A percentile compares a stretch with the other conserved stretches of the same genome.
phyloP scores from a whole-genome alignment of 2,797 vertebrate species.

The Melanotaenia maccullochi region DNA sequence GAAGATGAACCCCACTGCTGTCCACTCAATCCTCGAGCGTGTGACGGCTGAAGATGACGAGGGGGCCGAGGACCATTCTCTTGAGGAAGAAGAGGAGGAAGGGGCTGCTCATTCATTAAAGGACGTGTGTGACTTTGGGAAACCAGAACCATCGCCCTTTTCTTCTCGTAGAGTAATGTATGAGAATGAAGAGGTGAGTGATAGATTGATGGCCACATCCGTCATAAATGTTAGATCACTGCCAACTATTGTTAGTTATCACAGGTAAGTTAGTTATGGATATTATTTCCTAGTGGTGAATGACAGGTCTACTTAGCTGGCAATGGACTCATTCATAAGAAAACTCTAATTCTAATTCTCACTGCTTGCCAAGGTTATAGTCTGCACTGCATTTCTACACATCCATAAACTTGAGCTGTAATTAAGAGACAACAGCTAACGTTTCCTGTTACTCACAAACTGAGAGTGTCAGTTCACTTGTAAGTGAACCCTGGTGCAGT shows the following conservation, averaged over 20 bases:
- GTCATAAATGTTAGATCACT: neutral
- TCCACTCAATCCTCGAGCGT: constrained; percentile 96
- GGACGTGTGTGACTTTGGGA: constrained; percentile 96
- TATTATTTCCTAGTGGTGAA: neutral
- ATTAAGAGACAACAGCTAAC: neutral
- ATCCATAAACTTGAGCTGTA: neutral
- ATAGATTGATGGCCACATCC: neutral
- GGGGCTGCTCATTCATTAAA: constrained; percentile 96
- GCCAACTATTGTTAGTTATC: neutral
- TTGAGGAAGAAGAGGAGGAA: constrained; percentile 94
- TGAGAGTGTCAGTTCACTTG: no score
- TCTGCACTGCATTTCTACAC: neutral
- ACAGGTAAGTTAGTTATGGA: neutral
- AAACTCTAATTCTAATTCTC: neutral
- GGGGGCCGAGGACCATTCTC: constrained; percentile 88
- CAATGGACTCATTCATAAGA: neutral
- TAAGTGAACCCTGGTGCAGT: no score
- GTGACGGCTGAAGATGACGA: constrained; percentile 91
- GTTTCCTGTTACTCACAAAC: neutral
- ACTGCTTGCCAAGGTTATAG: no score
- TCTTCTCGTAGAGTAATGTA: constrained; percentile 98
- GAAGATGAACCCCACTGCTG: constrained; percentile 93
- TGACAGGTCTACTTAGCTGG: neutral
- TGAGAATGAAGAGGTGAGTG: constrained; percentile 95
- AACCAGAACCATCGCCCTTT: constrained; percentile 96